Conservation (phyloP, 2,797 vertebrate genomes). For the Brachymystax lenok region DNA sequence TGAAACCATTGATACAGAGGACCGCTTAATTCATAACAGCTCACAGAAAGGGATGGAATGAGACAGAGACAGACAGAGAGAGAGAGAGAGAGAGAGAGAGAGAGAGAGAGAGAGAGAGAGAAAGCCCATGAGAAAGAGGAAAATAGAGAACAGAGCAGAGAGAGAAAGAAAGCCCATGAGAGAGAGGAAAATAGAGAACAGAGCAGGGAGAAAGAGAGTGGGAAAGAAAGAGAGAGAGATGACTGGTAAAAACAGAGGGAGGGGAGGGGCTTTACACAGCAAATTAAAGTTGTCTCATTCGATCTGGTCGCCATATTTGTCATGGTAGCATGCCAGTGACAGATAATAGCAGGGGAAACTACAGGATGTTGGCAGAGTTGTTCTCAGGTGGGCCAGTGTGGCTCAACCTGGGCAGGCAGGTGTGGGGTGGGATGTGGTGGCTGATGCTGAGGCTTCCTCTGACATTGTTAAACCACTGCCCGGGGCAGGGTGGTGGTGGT, state of each 20-base stretch:
- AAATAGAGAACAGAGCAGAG: background rate
- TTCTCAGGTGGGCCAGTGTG: too few species aligned
- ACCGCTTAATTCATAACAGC: slow-evolving; percentile 19
- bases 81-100: background rate
- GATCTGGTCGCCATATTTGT: background rate
- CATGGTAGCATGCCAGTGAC: too few species aligned
- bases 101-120: background rate
- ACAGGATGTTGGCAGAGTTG: too few species aligned
- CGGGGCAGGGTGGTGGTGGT: too few species aligned
- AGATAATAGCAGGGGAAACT: too few species aligned
- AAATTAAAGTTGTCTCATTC: background rate
- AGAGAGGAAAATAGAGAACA: background rate
- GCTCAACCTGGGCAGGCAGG: too few species aligned
- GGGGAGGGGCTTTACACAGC: background rate
- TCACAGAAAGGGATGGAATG: slow-evolving; percentile 38
- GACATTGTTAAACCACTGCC: too few species aligned
- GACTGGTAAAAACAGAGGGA: too few species aligned
- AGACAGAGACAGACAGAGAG: background rate
- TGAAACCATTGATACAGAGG: slow-evolving; percentile 38
- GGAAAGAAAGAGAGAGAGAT: too few species aligned
- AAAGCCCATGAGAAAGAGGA: background rate
- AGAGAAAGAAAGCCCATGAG: too few species aligned
- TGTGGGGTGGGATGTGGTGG: too few species aligned
- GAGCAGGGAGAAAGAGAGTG: background rate
- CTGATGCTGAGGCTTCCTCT: too few species aligned